Evolutionary conservation across 2,113 vertebrate genomes (phyloP), one percentile per base, ranked within the genome.

Genomic region (Echinops telfairi): DNA sequence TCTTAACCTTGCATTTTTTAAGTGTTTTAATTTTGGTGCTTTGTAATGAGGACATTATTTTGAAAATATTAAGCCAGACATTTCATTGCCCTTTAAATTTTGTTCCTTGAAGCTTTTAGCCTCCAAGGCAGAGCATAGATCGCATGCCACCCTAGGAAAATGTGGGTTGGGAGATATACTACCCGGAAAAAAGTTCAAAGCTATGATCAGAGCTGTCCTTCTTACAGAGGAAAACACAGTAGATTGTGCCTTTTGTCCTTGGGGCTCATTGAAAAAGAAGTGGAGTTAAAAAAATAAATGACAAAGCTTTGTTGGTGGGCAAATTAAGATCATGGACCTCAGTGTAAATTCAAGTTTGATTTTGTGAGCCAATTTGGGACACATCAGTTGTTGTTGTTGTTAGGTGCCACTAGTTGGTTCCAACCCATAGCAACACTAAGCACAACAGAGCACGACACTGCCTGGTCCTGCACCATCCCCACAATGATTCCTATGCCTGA

Each of bases 81-180:
- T 87, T 94, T 89, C 75, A 75, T 66, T 85, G 27, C 16, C 19
- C 14, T 11, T 79, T 70, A 82, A 94, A 53, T 93, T 6, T 64
- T 85, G 2, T 47, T 88, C 40, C 40, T 87, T 75, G 62, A 89
- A 85, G 20, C 3, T 15, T 78, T 89, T 76, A 12, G 75, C n/a
- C 12, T 91, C 25, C 29, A 64, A 60, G n/a, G 27, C 31, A 66
- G 9, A 76, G n/a, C 23, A 71, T 75, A 43, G 92, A 25, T 78
- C 29, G 2, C 29, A 25, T 36, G 57, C 57, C 19, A 4, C 66
- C 66, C 58, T 5, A 10, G 75, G 31, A 89, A 82, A 29, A 15
- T 73, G 29, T 83, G 38, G 3, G 3, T 58, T 84, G 68, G 43
- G 9, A 11, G 15, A 91, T 75, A 3, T 62, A 85, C 22, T 14